Base-by-base conservation (phyloP, 2,888 invertebrate genomes). In the Synanthedon tipuliformis region DNA sequence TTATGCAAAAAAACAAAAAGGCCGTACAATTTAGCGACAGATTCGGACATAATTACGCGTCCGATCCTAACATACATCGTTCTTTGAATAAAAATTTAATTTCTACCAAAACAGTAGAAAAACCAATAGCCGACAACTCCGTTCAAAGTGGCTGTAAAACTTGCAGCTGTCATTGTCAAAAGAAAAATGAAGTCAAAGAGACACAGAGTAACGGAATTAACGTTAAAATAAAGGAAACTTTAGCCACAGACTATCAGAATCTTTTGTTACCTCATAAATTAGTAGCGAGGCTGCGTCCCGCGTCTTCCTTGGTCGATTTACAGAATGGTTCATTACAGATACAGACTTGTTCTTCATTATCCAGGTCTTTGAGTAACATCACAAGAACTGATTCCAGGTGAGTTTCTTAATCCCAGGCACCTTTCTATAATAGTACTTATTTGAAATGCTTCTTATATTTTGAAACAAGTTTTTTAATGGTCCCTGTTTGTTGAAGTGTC, bases 31-130 rank as follows among this genome's bases (percentile, higher is more conserved):
- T 75, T 49, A 65, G 60, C 0, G 79, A 81, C 4, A 79, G 75
- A 64, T 73, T 66, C 41, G 61, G 67, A 7, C 75, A 68, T 50
- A 72, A 63, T 3, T 77, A 75, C 57, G 70, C 78, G 0, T 86
- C 86, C 0, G 85, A 85, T 27, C 81, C 84, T 0, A 84, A 84
- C 45, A 73, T 86, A 57, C 81, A 81, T 48, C 58, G 73, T 53
- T 71, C 75, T 0, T 52, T 61, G 4, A 64, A 61, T 41, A 57
- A 60, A 48, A 60, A 65, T 45, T 53, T 56, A 15, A 71, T 63
- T 62, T 49, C 65, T 61, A 60, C 68, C 15, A 68, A 62, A 57
- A 56, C 57, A 12, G 66, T 55, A 56, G 68, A 65, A 57, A 65
- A 56, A 0, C 53, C 57, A 0, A 53, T 57, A 48, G 49, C 65